A percentile compares a stretch with the other conserved stretches of the same genome.
Conservation (phyloP, 2,797 vertebrate genomes). For the Antrozous pallidus region DNA sequence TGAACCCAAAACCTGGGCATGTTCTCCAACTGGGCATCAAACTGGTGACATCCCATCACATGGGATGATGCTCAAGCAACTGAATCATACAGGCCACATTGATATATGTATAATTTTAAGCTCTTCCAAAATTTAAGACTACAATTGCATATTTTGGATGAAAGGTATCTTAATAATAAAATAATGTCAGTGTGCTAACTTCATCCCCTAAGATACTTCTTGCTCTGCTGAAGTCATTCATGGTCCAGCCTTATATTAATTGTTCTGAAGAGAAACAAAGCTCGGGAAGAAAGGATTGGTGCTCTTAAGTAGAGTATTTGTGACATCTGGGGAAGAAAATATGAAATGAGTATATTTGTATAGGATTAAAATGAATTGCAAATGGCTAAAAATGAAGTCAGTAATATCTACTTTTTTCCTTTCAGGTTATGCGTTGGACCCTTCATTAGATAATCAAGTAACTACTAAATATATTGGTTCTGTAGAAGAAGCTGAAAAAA, state of each 20-base stretch:
- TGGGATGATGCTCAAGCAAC: no score
- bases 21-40: no score
- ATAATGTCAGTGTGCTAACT: neutral
- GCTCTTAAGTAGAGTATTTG: neutral
- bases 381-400: slow-evolving; percentile 35
- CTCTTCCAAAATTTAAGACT: neutral
- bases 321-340: neutral
- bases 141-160: neutral
- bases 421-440: slow-evolving; percentile 97
- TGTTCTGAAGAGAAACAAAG: neutral
- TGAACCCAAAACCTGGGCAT: no score
- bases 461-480: slow-evolving; percentile 92
- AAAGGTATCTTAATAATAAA: neutral
- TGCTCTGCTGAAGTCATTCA: neutral
- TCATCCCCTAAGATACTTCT: neutral
- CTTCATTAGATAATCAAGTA: slow-evolving; percentile 92
- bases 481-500: slow-evolving; percentile 97
- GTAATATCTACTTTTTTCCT: slow-evolving; percentile 32
- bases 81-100: no score
- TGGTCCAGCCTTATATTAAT: neutral
- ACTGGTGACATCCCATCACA: no score
- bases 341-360: neutral
- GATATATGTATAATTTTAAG: neutral
- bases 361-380: slow-evolving; percentile 5
- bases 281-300: neutral